phyloP scores from a whole-genome alignment of 2,888 invertebrate species.

The Yponomeuta plumbellus region DNA sequence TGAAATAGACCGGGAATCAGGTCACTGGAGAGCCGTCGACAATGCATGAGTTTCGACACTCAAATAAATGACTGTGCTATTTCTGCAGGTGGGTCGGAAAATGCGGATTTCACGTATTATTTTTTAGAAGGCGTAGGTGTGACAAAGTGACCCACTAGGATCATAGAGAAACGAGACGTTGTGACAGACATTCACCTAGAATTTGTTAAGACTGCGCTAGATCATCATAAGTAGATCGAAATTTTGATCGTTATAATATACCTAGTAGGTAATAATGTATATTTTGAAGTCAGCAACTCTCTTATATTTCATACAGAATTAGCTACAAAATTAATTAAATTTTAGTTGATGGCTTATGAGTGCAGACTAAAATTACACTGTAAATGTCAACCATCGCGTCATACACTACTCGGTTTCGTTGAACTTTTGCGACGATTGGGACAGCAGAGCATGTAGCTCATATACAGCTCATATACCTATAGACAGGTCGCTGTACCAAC shows the following conservation, averaged over 20 bases:
- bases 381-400: background rate
- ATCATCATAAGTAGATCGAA: too few species aligned
- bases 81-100: background rate
- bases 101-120: background rate
- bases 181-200: too few species aligned
- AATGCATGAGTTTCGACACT: background rate
- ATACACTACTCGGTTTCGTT: background rate
- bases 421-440: background rate
- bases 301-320: background rate
- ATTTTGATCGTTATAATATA: too few species aligned
- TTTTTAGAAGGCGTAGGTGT: background rate
- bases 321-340: background rate
- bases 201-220: too few species aligned
- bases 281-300: background rate
- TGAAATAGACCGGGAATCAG: constrained; percentile 33
- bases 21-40: constrained; percentile 32
- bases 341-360: background rate
- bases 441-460: too few species aligned
- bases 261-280: too few species aligned
- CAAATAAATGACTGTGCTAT: background rate
- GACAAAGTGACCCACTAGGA: background rate
- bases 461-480: too few species aligned
- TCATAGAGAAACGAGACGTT: too few species aligned
- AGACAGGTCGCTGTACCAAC: too few species aligned
- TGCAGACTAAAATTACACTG: background rate